Conservation (phyloP, 2,888 invertebrate genomes). For the Aphrophora alni region DNA sequence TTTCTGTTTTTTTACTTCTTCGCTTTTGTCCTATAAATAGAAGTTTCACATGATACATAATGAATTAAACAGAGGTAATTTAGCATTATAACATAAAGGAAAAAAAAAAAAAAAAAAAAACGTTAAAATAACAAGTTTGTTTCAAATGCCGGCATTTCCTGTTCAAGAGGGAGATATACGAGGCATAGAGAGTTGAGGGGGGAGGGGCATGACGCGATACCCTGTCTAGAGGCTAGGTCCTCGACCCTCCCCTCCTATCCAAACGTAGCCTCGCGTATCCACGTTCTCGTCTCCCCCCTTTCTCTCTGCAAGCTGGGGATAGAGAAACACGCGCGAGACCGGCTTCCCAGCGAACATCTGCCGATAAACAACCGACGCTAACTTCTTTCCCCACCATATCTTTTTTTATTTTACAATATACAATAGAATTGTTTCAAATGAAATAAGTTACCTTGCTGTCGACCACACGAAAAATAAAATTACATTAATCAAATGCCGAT, state of each 20-base stretch:
- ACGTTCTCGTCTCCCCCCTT: not conserved
- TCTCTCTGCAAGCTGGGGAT: not conserved
- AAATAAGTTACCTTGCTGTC: no score
- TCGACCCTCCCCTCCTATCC: constrained; percentile 3
- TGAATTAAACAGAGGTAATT: no score
- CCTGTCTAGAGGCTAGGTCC: not conserved
- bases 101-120: not conserved
- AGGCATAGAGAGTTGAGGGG: not conserved
- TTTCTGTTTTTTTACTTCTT: constrained; percentile 59
- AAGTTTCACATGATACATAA: not conserved
- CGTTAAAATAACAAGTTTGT: not conserved
- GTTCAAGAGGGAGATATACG: not conserved
- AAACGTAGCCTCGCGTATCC: not conserved
- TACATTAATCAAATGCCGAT: no score
- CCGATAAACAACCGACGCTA: not conserved
- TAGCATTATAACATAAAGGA: no score
- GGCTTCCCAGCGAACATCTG: not conserved
- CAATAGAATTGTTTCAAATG: no score
- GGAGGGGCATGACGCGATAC: not conserved
- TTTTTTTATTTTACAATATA: no score
- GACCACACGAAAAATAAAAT: no score
- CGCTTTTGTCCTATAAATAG: constrained; percentile 54
- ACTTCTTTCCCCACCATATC: no score
- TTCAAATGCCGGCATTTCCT: constrained; percentile 1
- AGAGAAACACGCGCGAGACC: not conserved